Evolutionary conservation across 2,113 vertebrate genomes (phyloP), one percentile per base, ranked within the genome.

Genomic region (Erpornis zantholeuca): DNA sequence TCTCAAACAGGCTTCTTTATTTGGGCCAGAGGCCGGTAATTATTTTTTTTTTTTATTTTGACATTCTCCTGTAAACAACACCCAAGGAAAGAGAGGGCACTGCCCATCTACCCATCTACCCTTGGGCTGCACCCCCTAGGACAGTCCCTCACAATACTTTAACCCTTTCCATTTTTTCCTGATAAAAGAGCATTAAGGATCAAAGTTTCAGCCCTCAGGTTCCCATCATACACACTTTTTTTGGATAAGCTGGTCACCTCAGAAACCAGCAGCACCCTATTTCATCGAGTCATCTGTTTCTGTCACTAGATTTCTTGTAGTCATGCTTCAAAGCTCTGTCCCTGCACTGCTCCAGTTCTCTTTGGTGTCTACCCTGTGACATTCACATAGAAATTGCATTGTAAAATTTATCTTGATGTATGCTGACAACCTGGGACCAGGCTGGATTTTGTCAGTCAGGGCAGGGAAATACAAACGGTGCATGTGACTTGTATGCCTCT

Each of bases 401-500:
- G 52, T 78, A 38, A 93, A 59, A 65, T 75, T 59, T 7, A n/a
- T 20, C 19, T 3, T 33, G 10, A 11, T 20, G 29, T 24, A n/a
- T 0, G 1, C 45, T 78, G 65, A n/a, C 54, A 72, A 40, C 12
- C 72, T 57, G 54, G 20, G 21, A 53, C 31, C 24, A 15, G 68
- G 31, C 10, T 69, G 49, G 45, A 33, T 47, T 86, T 94, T 86
- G 80, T 29, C 72, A 86, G 64, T 28, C 8, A 27, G 53, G 21
- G 19, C 13, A 64, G 21, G 15, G 68, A 80, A 80, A 42, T 64
- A 44, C 5, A 38, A 66, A 64, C 2, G 13, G 16, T 61, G 53
- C 24, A 12, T 0, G 0, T 68, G 57, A 53, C 11, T 76, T 3
- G 0, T 0, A 19, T 35, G 49, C 28, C 16, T 28, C 36, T 53